phyloP scores from a whole-genome alignment of 2,113 vertebrate species.

The Malaclemys terrapin region DNA sequence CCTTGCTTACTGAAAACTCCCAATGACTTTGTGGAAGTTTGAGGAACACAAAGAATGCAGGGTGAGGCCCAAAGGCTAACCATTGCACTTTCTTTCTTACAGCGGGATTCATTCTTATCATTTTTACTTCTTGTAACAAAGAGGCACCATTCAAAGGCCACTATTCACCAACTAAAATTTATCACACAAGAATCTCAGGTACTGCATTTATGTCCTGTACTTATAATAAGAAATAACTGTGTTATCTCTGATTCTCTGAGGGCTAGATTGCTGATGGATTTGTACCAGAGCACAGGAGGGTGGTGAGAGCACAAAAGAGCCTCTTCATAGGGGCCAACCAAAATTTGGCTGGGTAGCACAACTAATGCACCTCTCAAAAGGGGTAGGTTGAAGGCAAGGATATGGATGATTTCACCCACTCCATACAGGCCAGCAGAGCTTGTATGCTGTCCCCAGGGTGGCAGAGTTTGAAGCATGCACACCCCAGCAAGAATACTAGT shows the following conservation, averaged over 20 bases:
- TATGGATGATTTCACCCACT: background rate
- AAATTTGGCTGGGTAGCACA: background rate
- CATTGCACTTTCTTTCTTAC: background rate
- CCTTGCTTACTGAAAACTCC: background rate
- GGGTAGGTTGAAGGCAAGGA: background rate
- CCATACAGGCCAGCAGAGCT: background rate
- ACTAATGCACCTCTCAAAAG: background rate
- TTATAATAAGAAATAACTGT: background rate
- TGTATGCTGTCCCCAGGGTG: background rate
- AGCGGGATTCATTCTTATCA: background rate
- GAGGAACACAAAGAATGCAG: background rate
- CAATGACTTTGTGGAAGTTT: background rate
- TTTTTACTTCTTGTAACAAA: background rate
- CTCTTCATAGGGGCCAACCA: accelerated
- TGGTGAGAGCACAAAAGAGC: background rate
- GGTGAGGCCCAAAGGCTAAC: background rate
- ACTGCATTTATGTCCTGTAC: background rate
- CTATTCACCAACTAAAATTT: background rate
- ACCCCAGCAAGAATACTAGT: background rate
- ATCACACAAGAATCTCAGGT: background rate
- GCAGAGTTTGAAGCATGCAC: background rate
- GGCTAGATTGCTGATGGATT: background rate
- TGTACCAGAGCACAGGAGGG: background rate
- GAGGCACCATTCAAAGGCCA: background rate
- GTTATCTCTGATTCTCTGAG: background rate